Conservation (phyloP, 2,797 vertebrate species). For the Paramormyrops hopkinsi region DNA sequence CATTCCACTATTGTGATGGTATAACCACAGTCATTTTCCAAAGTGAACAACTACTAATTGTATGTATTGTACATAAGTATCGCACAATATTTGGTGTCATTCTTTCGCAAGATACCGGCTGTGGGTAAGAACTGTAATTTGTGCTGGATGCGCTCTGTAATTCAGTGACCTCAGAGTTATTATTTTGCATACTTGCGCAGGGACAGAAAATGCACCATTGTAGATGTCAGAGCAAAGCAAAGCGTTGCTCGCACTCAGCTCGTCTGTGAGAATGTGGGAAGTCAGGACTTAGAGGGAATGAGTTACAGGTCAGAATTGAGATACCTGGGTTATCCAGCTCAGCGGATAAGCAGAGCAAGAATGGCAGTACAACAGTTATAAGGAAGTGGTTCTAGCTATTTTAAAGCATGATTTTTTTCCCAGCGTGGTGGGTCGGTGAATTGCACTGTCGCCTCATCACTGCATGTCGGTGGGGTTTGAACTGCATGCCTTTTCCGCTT, state of each 20-base stretch:
- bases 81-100: not conserved
- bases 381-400: slow-evolving; percentile 45
- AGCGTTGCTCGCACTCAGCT: slow-evolving; percentile 20
- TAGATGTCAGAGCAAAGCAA: slow-evolving; percentile 40
- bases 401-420: not conserved
- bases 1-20: slow-evolving; percentile 12
- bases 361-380: slow-evolving; percentile 25
- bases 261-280: slow-evolving; percentile 38
- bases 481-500: not conserved
- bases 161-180: slow-evolving; percentile 41
- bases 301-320: slow-evolving; percentile 30
- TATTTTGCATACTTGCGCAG: slow-evolving; percentile 45
- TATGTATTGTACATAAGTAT: slow-evolving; percentile 1
- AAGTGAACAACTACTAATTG: slow-evolving; percentile 19
- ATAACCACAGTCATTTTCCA: slow-evolving; percentile 13
- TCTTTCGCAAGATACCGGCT: slow-evolving; percentile 26
- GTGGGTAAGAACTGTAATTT: slow-evolving; percentile 38
- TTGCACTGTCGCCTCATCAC: not conserved
- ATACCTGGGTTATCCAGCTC: slow-evolving; percentile 7
- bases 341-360: not conserved
- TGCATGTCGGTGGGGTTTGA: not conserved
- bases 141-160: slow-evolving; percentile 37
- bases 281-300: slow-evolving; percentile 32
- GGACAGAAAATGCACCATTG: slow-evolving; percentile 40
- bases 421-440: not conserved